Evolutionary conservation across 2,797 vertebrate genomes (phyloP), one percentile per base, ranked within the genome.

Genomic region (Lagodon rhomboides): DNA sequence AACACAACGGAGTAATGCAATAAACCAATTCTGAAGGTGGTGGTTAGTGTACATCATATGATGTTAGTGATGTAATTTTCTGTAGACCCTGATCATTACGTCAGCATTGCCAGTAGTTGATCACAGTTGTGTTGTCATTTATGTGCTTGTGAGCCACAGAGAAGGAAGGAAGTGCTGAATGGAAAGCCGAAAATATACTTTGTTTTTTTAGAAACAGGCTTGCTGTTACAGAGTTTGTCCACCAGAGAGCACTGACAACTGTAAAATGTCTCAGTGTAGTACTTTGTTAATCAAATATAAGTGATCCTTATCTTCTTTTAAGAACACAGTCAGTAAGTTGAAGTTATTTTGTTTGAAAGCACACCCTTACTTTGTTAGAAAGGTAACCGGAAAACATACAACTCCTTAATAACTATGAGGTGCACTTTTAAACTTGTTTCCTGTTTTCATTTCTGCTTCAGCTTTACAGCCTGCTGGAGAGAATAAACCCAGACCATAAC

Each of bases 401-500:
- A 18, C 12, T 1, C 6, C 38, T 51, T 71, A 18, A 50, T 12
- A 1, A 15, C 12, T 44, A 12, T 53, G 0, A 15, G 27, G 2
- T 20, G 5, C 20, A 41, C 5, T 66, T 75, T 41, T 67, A 20
- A 68, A 73, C 4, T 3, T 2, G 18, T 47, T 79, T 30, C 4
- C 12, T 68, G 23, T 70, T 77, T 23, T 5, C 1, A 1, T 66
- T 51, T 66, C 22, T 44, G 63, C 51, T 85, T 1, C 83, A 99
- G 98, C 94, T 99, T 7, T 99, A 99, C 93, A 98, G 96, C 87
- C 96, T 99, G 22, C 87, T 99, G 89, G 98, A 99, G 93, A 96
- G 98, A 92, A 99, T 99, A 93, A 99, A 99, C 77, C 98, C 98
- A 23, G 98, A 99, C 89, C 98, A 99, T 84, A 99, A 98, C 89